A percentile compares a stretch with the other conserved stretches of the same genome.
These are phyloP conservation scores for Xiphydria camelus DNA, from an alignment of 2,888 invertebrate species.

Conservation along the genomic window DNA sequence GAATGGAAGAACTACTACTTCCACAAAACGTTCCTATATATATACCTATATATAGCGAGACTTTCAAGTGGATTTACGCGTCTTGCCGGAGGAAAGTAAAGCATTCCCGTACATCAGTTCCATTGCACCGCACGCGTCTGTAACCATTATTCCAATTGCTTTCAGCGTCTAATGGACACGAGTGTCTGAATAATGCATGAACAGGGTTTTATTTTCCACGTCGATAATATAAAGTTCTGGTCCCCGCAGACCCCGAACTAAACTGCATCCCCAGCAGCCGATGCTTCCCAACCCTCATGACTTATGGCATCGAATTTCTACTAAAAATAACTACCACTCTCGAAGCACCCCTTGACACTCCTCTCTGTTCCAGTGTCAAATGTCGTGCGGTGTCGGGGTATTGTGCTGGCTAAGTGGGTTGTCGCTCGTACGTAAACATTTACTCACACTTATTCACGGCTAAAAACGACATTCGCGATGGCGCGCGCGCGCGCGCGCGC, in stretches of 20 bases:
- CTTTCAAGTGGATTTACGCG: no score
- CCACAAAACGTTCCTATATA: no score
- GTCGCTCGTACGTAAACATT: no score
- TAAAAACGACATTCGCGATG: no score
- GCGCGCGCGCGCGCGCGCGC: no score
- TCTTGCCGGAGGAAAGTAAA: no score
- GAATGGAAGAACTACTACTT: no score
- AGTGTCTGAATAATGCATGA: conserved; percentile 38
- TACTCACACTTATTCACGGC: no score
- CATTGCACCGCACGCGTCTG: no score
- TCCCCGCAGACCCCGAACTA: conserved; percentile 36
- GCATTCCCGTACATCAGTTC: no score
- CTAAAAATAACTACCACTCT: conserved; percentile 26
- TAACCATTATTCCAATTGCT: no score
- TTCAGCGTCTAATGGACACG: conserved; percentile 5
- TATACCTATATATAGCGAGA: no score
- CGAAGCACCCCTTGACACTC: conserved; percentile 27
- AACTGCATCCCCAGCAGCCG: conserved; percentile 37
- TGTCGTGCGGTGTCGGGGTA: conserved; percentile 26
- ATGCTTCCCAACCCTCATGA: conserved; percentile 32
- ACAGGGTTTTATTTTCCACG: conserved; percentile 38
- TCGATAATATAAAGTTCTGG: conserved; percentile 31
- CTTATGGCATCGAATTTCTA: conserved; percentile 40
- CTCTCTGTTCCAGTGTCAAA: conserved; percentile 29
- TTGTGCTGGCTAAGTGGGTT: conserved; percentile 24